Evolutionary conservation across 2,888 invertebrate genomes (phyloP).

Genomic region (Diabrotica balteata): DNA sequence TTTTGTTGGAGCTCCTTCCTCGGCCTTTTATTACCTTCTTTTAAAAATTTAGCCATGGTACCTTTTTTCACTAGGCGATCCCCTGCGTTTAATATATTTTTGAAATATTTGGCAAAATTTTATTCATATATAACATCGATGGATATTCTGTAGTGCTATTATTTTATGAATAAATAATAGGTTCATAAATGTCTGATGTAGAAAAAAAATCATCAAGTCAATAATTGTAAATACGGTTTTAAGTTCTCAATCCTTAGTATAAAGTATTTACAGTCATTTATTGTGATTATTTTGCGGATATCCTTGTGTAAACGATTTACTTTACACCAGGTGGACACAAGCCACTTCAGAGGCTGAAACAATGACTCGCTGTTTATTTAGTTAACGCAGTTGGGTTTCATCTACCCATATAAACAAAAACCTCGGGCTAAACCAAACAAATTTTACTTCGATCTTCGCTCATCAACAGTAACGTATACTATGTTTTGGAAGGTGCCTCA

Average conservation of each 20-base stretch:
- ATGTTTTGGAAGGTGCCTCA: no score
- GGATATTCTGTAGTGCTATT: no score
- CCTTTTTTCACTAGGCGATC: no score
- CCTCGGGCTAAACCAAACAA: conserved; percentile 50
- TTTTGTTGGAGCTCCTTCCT: no score
- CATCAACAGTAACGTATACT: no score
- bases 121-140: no score
- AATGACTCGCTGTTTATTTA: conserved; percentile 57
- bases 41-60: no score
- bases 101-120: no score
- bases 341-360: conserved; percentile 55
- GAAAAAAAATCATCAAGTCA: background rate
- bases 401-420: conserved; percentile 52
- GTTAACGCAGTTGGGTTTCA: conserved; percentile 56
- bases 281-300: conserved; percentile 39
- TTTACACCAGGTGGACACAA: conserved; percentile 55
- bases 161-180: no score
- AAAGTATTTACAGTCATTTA: conserved; percentile 21
- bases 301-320: conserved; percentile 42
- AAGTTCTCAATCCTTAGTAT: background rate
- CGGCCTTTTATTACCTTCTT: no score
- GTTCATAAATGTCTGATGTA: no score
- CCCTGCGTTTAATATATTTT: no score
- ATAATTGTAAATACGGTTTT: background rate
- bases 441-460: conserved; percentile 28